Evolutionary conservation across 1,140 invertebrate genomes (phyloP), one percentile per base, ranked within the genome.

Genomic region (Scaptodrosophila lebanonensis): DNA sequence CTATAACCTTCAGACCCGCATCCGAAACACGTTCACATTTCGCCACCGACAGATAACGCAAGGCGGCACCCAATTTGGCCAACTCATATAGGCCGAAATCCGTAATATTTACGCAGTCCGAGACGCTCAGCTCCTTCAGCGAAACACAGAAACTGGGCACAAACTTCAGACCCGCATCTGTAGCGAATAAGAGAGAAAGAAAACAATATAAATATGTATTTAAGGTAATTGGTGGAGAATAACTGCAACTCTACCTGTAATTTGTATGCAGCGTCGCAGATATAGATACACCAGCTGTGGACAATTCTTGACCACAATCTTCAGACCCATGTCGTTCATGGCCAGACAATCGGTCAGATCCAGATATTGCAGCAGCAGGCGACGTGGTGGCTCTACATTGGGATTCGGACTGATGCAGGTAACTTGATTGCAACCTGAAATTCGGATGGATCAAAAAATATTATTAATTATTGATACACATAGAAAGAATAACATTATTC

Each of bases 71-170:
- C 7, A 97, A 88, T 79, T 95, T 95, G 1, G 95, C 95, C 35
- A 97, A 84, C 88, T 97, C 95, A 69, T 96, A 94, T 2, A 97
- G 89, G 1, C 95, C 95, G 77, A 96, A 97, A 85, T 98, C 96
- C 0, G 95, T 97, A 18, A 98, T 91, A 57, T 93, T 93, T 2
- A 91, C 89, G 84, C 96, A 98, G 87, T 97, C 96, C 7, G 95
- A 97, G 8, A 97, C 93, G 64, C 95, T 96, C 7, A 97, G 88
- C 85, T 97, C 95, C 51, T 94, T 91, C 7, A 97, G 87, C 45
- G 91, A 92, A 1, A 91, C 89, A 82, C 95, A 97, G 85, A 96
- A 96, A 58, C 93, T 95, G 4, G 95, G 94, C 30, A 97, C 91
- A 82, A 92, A 93, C 66, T 94, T 93, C 3, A 95, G 87, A 57